Percentiles rank a stretch among this genome's conserved stretches.
Evolutionary conservation across 1,140 invertebrate genomes (phyloP).

Genomic region (Papilio xuthus): DNA sequence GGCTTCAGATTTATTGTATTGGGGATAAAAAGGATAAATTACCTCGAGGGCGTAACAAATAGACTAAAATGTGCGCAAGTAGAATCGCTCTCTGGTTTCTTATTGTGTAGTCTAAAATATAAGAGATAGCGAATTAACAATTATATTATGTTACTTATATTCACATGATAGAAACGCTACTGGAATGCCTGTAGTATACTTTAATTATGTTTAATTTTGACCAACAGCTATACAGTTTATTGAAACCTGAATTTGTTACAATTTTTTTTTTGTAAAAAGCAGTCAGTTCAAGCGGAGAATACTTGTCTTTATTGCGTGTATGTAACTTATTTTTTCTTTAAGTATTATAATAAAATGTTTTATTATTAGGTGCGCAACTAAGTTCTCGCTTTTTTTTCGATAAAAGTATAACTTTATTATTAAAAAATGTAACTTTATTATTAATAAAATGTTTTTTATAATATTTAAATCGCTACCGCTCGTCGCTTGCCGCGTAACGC

Average conservation of each 20-base stretch:
- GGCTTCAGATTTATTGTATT: constrained; percentile 34
- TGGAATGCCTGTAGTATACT: neutral
- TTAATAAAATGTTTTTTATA: too few relatives aligned
- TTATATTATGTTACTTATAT: neutral
- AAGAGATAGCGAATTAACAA: constrained; percentile 21
- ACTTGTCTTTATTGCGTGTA: neutral
- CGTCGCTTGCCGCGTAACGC: neutral
- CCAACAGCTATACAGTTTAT: neutral
- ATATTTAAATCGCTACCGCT: neutral
- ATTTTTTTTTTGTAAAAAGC: neutral
- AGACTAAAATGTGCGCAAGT: constrained; percentile 33
- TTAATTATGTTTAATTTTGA: neutral
- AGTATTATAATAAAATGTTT: too few relatives aligned
- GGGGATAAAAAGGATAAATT: constrained; percentile 38
- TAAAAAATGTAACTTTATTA: too few relatives aligned
- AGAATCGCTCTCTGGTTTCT: constrained; percentile 30
- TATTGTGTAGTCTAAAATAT: neutral
- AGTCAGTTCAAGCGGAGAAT: neutral
- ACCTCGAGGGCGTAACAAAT: constrained; percentile 32
- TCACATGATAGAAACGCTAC: neutral
- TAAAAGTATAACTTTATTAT: too few relatives aligned
- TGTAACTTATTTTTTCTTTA: neutral
- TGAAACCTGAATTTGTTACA: neutral
- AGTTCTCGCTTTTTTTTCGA: too few relatives aligned
- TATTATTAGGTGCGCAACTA: too few relatives aligned